phyloP scores from a whole-genome alignment of 2,888 invertebrate genomes.

The Mermis nigrescens region DNA sequence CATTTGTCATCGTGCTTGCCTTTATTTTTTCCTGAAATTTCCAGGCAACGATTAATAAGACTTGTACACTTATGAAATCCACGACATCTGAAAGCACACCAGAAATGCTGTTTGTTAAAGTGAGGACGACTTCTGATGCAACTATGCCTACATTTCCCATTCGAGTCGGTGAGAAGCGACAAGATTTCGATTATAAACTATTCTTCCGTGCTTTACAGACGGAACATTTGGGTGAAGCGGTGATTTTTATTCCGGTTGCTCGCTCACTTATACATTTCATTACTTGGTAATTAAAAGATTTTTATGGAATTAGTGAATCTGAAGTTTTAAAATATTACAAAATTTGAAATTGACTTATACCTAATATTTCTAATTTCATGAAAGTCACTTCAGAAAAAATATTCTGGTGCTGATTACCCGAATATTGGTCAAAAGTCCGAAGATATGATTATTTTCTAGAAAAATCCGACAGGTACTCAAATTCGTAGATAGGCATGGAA shows the following conservation, averaged over 20 bases:
- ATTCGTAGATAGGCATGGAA: too few species aligned
- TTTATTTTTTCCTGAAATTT: too few species aligned
- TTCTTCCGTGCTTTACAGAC: not conserved
- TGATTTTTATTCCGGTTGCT: not conserved
- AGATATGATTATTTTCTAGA: too few species aligned
- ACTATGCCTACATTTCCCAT: not conserved
- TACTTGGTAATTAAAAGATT: not conserved
- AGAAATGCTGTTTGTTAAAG: not conserved
- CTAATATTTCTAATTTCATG: too few species aligned
- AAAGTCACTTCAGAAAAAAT: too few species aligned
- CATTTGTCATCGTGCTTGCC: too few species aligned
- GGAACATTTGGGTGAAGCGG: not conserved
- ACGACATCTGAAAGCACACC: not conserved
- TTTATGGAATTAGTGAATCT: too few species aligned
- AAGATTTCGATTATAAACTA: not conserved
- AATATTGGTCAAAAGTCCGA: too few species aligned
- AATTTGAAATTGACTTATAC: too few species aligned
- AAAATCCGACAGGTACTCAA: too few species aligned
- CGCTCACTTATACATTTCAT: not conserved
- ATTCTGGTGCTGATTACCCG: too few species aligned
- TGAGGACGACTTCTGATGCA: not conserved
- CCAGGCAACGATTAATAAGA: not conserved
- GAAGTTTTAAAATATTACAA: too few species aligned
- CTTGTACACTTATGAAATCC: not conserved
- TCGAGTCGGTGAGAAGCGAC: not conserved